phyloP scores from a whole-genome alignment of 1,140 invertebrate genomes.

The Centruroides vittatus region DNA sequence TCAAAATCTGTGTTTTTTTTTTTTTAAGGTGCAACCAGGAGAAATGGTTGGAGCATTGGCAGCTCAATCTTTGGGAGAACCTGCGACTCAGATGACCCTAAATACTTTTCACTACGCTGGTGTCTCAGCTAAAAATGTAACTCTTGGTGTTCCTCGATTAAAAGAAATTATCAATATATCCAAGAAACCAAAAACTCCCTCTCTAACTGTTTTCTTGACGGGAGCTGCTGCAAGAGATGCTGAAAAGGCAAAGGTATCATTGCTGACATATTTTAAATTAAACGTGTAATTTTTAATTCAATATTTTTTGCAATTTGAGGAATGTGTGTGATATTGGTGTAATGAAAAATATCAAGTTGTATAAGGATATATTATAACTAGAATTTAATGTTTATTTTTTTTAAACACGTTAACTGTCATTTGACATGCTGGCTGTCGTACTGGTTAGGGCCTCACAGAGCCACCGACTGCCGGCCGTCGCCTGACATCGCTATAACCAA shows the following conservation, averaged over 20 bases:
- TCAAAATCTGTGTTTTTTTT: constrained; percentile 6
- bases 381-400: not conserved
- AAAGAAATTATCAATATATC: constrained; percentile 99
- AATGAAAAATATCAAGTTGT: not conserved
- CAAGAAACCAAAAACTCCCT: constrained; percentile 97
- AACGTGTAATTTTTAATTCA: not conserved
- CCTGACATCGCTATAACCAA: too few species aligned
- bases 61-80: constrained; percentile 95
- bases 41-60: constrained; percentile 99
- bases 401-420: too few species aligned
- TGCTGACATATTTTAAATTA: constrained; percentile 7
- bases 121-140: constrained; percentile 99
- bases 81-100: constrained; percentile 99
- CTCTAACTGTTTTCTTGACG: constrained; percentile 91
- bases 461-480: too few species aligned
- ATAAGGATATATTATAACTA: not conserved
- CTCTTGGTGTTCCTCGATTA: constrained; percentile 89
- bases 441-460: too few species aligned
- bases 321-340: too few species aligned
- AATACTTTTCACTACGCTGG: constrained; percentile 99
- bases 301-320: too few species aligned
- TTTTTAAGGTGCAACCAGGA: constrained; percentile 54
- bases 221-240: constrained; percentile 91
- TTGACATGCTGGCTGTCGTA: too few species aligned
- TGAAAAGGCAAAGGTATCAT: constrained; percentile 76